Evolutionary conservation across 2,113 vertebrate genomes (phyloP).

Genomic region (Eidolon helvum): DNA sequence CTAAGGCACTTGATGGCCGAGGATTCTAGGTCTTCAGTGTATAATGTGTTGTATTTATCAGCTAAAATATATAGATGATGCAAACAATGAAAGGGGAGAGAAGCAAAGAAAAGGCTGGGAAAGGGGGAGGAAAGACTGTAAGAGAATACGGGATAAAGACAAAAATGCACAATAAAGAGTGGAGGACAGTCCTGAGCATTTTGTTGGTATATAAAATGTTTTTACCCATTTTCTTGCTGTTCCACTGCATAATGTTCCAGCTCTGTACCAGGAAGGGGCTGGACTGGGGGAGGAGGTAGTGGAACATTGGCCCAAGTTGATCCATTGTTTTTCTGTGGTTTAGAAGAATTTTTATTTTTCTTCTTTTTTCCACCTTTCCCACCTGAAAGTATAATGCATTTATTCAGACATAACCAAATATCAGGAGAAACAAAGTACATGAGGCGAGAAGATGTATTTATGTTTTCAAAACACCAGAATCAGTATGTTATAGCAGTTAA

Average conservation of each 20-base stretch:
- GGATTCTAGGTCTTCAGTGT: slow-evolving; percentile 36
- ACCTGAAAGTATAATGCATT: slow-evolving; percentile 85
- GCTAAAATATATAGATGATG: background rate
- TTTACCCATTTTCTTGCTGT: slow-evolving; percentile 94
- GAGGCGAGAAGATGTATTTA: slow-evolving; percentile 60
- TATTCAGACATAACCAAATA: slow-evolving; percentile 43
- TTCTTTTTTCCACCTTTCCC: slow-evolving; percentile 99
- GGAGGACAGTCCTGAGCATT: background rate
- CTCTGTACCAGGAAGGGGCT: slow-evolving; percentile 97
- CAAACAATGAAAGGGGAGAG: background rate
- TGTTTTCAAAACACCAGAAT: slow-evolving; percentile 75
- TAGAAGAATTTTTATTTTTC: slow-evolving; percentile 94
- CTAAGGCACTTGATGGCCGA: slow-evolving; percentile 62
- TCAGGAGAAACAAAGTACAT: slow-evolving; percentile 43
- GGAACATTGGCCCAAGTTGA: slow-evolving; percentile 97
- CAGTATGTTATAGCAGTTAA: slow-evolving; percentile 55
- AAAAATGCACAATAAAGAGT: background rate
- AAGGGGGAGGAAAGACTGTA: background rate
- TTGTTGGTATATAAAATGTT: background rate
- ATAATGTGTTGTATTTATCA: slow-evolving; percentile 49
- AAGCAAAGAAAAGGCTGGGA: background rate
- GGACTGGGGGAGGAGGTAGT: slow-evolving; percentile 94
- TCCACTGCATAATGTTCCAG: slow-evolving; percentile 94
- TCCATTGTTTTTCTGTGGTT: slow-evolving; percentile 94
- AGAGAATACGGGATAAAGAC: background rate